These are phyloP conservation scores for Metellina segmentata DNA, from an alignment of 2,888 invertebrate species.

Conservation along the genomic window DNA sequence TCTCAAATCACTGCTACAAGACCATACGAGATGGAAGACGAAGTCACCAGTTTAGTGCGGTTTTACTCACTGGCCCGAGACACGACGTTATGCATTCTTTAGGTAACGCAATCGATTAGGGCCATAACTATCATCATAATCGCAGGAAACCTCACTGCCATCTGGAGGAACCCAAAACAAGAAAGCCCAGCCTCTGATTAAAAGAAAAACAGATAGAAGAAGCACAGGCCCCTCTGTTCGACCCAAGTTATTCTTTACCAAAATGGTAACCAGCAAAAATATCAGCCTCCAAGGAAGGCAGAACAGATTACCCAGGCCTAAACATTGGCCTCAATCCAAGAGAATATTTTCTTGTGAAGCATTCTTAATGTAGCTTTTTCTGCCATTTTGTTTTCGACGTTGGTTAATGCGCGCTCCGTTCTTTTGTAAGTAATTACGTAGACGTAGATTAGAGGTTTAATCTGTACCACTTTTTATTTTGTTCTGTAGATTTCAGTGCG, in stretches of 20 bases:
- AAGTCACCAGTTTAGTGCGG: no score
- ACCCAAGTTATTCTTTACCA: constrained; percentile 35
- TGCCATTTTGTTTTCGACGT: constrained; percentile 26
- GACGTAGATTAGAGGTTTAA: constrained; percentile 24
- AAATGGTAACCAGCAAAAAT: constrained; percentile 40
- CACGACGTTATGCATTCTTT: constrained; percentile 34
- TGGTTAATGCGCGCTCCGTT: constrained; percentile 32
- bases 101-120: constrained; percentile 58
- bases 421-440: constrained; percentile 36
- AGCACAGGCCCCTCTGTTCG: not conserved
- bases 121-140: constrained; percentile 67
- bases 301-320: constrained; percentile 47
- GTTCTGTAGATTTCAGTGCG: constrained; percentile 1
- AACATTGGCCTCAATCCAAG: constrained; percentile 60
- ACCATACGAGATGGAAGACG: no score
- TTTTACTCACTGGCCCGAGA: no score
- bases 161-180: constrained; percentile 46
- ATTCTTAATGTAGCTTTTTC: constrained; percentile 48
- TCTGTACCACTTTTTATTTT: not conserved
- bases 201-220: constrained; percentile 8
- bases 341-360: constrained; percentile 36
- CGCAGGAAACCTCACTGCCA: constrained; percentile 41
- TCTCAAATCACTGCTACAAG: no score
- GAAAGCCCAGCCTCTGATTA: constrained; percentile 43
- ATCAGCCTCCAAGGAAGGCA: not conserved